phyloP scores from a whole-genome alignment of 2,888 invertebrate genomes.

The Plagodis pulveraria region DNA sequence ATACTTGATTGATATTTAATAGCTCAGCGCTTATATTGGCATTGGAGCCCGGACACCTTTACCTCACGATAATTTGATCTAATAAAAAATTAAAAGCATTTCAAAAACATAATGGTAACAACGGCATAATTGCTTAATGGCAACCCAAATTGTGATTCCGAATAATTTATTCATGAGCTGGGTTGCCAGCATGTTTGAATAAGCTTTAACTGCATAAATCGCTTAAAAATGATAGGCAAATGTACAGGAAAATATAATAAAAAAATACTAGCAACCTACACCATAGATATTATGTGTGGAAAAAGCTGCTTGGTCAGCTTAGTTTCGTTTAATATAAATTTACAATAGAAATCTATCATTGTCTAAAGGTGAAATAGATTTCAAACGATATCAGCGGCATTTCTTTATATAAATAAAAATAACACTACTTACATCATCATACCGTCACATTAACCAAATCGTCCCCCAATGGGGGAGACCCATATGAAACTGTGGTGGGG shows the following conservation, averaged over 20 bases:
- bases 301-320: no score
- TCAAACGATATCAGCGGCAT: no score
- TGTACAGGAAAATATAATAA: neutral
- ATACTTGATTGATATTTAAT: conserved; percentile 81
- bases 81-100: conserved; percentile 84
- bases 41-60: conserved; percentile 67
- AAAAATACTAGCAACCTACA: neutral
- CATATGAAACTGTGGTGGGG: no score
- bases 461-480: no score
- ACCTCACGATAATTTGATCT: conserved; percentile 72
- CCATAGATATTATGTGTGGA: no score
- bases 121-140: conserved; percentile 82
- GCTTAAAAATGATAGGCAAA: neutral
- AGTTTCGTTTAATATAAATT: no score
- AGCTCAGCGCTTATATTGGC: conserved; percentile 62
- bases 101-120: conserved; percentile 79
- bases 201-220: neutral
- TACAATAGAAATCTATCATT: no score
- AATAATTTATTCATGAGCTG: conserved; percentile 81
- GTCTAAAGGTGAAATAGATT: no score
- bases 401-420: no score
- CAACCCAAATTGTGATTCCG: conserved; percentile 72
- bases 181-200: conserved; percentile 11
- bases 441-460: no score
- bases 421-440: no score